These are phyloP conservation scores for Drosophila oshimai DNA, from an alignment of 1,140 invertebrate genomes.

Conservation along the genomic window DNA sequence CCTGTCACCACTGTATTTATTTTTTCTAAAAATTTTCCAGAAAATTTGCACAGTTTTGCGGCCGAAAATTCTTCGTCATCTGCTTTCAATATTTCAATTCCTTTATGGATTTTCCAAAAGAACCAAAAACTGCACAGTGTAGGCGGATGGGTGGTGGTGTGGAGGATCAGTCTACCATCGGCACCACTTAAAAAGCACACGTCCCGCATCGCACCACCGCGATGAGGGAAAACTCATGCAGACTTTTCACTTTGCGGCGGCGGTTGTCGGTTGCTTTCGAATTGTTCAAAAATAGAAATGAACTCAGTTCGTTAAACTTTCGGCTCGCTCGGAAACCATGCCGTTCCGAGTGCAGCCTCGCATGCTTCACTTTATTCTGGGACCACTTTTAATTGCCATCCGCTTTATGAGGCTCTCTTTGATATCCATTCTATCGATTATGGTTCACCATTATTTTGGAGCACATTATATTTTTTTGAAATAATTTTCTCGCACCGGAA, in stretches of 20 bases:
- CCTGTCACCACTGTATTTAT: not conserved
- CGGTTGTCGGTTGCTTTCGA: conserved; percentile 50
- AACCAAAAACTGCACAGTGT: conserved; percentile 70
- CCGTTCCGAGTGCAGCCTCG: conserved; percentile 40
- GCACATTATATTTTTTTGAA: conserved; percentile 22
- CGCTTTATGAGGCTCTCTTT: conserved; percentile 38
- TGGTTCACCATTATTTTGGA: conserved; percentile 23
- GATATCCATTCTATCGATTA: conserved; percentile 19
- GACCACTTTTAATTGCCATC: conserved; percentile 53
- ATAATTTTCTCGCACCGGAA: conserved; percentile 39
- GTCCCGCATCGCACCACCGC: conserved; percentile 47
- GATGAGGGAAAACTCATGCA: conserved; percentile 57
- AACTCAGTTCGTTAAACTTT: conserved; percentile 83
- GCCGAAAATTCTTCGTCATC: conserved; percentile 27
- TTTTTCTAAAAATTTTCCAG: conserved; percentile 2
- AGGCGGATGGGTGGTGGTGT: conserved; percentile 33
- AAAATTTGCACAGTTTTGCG: conserved; percentile 19
- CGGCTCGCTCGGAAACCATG: conserved; percentile 53
- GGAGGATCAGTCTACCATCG: conserved; percentile 52
- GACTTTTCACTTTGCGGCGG: conserved; percentile 69
- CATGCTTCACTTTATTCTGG: conserved; percentile 36
- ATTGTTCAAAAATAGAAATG: conserved; percentile 83
- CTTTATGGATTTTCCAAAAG: conserved; percentile 49
- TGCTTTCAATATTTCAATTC: conserved; percentile 48
- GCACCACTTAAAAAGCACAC: conserved; percentile 50